phyloP scores from a whole-genome alignment of 2,113 vertebrate species.

The Terrapene triunguis region DNA sequence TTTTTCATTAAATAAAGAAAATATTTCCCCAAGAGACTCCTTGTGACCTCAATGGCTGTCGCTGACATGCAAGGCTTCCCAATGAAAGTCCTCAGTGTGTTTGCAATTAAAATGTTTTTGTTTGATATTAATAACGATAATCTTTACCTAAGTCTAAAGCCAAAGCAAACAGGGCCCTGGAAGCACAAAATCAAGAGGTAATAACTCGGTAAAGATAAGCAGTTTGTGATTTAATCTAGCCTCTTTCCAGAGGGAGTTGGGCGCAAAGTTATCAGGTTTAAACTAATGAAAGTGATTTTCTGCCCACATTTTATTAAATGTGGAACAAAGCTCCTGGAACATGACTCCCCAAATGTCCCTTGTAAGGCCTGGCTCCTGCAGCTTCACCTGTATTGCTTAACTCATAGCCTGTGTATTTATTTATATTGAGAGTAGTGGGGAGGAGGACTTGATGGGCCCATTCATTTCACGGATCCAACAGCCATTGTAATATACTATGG shows the following conservation, averaged over 20 bases:
- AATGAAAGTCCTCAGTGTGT: constrained; percentile 64
- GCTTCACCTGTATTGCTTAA: not conserved
- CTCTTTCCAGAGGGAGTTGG: constrained; percentile 40
- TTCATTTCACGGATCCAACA: not conserved
- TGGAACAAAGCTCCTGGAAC: not conserved
- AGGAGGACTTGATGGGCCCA: not conserved
- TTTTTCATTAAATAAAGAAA: constrained; percentile 78
- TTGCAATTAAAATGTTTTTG: constrained; percentile 80
- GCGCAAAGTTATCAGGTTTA: constrained; percentile 33
- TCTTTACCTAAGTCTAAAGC: constrained; percentile 70
- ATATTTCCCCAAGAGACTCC: constrained; percentile 71
- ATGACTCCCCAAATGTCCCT: fast-evolving
- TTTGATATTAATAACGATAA: constrained; percentile 82
- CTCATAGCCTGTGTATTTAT: not conserved
- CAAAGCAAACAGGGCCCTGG: constrained; percentile 74
- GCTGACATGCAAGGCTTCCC: constrained; percentile 59
- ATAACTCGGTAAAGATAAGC: constrained; percentile 63
- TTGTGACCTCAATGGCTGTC: constrained; percentile 61
- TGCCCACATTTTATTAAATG: not conserved
- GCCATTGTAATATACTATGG: not conserved
- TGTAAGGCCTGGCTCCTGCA: not conserved
- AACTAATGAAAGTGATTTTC: not conserved
- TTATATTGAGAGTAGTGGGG: not conserved
- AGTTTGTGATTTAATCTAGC: constrained; percentile 53
- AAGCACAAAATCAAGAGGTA: constrained; percentile 71